Conservation (phyloP, 2,113 vertebrate species). For the Daubentonia madagascariensis region DNA sequence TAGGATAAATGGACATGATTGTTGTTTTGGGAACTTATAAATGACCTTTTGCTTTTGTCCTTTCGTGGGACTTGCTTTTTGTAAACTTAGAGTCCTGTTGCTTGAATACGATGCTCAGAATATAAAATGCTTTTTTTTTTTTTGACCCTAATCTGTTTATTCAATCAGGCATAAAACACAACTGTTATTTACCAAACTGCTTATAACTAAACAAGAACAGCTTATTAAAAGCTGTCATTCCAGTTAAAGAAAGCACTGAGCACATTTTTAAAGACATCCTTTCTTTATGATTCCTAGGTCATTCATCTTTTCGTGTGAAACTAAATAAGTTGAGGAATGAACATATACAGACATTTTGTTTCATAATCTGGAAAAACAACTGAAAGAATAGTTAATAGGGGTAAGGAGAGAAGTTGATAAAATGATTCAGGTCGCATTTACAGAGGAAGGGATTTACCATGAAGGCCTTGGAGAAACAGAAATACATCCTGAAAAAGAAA, state of each 20-base stretch:
- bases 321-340: background rate
- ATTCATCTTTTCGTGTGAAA: background rate
- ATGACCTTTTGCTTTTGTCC: background rate
- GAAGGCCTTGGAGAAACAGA: background rate
- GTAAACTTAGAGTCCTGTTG: background rate
- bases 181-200: conserved; percentile 49
- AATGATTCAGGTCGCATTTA: background rate
- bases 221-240: conserved; percentile 23
- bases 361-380: background rate
- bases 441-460: background rate
- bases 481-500: background rate
- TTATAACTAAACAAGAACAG: conserved; percentile 16
- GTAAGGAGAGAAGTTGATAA: no score
- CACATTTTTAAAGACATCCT: background rate
- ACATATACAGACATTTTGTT: fast-evolving
- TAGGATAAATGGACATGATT: background rate
- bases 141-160: background rate
- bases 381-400: background rate
- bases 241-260: background rate
- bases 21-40: background rate
- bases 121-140: background rate
- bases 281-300: background rate
- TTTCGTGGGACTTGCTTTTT: background rate
- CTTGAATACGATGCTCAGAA: background rate
- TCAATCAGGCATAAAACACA: conserved; percentile 15